These are phyloP conservation scores for Clitarchus hookeri DNA, from an alignment of 2,888 invertebrate species.

Conservation along the genomic window DNA sequence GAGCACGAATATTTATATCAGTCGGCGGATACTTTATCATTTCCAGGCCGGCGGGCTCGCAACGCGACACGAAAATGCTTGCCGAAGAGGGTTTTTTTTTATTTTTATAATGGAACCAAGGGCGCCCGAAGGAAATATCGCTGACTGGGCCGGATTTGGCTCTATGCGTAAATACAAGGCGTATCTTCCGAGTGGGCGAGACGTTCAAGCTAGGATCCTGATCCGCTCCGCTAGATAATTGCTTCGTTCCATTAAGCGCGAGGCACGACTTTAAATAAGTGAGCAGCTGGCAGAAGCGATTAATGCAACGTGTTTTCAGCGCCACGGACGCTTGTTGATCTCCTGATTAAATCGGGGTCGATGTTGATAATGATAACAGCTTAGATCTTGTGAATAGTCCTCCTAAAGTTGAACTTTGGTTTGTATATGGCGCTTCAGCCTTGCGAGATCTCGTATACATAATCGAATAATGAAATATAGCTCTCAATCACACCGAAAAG, in stretches of 20 bases:
- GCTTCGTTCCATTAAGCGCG: background rate
- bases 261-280: too few relatives aligned
- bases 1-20: conserved; percentile 14
- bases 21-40: conserved; percentile 14
- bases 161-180: background rate
- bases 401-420: too few relatives aligned
- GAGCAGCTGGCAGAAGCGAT: too few relatives aligned
- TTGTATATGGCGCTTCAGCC: too few relatives aligned
- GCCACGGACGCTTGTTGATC: too few relatives aligned
- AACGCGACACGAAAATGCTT: background rate
- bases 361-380: too few relatives aligned
- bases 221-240: background rate
- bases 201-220: background rate
- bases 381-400: too few relatives aligned
- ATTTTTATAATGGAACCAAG: background rate
- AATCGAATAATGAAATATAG: too few relatives aligned
- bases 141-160: background rate
- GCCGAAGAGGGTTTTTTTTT: background rate
- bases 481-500: too few relatives aligned
- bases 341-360: too few relatives aligned
- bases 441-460: too few relatives aligned
- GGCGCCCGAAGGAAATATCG: background rate
- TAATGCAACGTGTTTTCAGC: too few relatives aligned
- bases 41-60: background rate
- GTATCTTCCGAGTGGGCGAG: background rate